These are phyloP conservation scores for Mus pahari DNA, from an alignment of 2,113 vertebrate genomes.

Conservation along the genomic window DNA sequence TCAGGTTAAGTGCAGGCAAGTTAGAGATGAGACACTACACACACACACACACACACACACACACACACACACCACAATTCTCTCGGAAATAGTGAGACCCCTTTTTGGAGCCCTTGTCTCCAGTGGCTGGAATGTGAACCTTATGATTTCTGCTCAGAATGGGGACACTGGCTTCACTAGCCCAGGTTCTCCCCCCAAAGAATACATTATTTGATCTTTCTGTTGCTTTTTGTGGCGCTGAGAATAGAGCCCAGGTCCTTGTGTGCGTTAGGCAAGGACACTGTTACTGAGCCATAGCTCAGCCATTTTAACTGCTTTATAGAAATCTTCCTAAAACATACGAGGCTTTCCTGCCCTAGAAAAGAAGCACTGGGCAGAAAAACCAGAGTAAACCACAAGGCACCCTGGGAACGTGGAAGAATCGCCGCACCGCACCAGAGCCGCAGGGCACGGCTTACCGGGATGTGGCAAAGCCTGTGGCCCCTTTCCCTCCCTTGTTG, in stretches of 20 bases:
- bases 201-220: background rate
- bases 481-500: background rate
- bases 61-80: background rate
- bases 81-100: background rate
- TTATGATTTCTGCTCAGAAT: background rate
- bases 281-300: background rate
- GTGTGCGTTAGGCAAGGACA: background rate
- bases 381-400: background rate
- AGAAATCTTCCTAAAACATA: conserved; percentile 25
- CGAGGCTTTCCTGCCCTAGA: background rate
- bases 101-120: background rate
- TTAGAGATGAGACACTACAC: background rate
- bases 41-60: background rate
- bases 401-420: background rate
- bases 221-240: background rate
- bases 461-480: background rate
- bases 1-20: background rate
- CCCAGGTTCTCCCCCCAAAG: background rate
- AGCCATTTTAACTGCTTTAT: background rate
- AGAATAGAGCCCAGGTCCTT: background rate
- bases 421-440: background rate
- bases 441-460: background rate
- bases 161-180: background rate
- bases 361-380: background rate
- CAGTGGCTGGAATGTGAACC: background rate